Evolutionary conservation across 2,797 vertebrate genomes (phyloP).

Genomic region (Chromobotia macracanthus): DNA sequence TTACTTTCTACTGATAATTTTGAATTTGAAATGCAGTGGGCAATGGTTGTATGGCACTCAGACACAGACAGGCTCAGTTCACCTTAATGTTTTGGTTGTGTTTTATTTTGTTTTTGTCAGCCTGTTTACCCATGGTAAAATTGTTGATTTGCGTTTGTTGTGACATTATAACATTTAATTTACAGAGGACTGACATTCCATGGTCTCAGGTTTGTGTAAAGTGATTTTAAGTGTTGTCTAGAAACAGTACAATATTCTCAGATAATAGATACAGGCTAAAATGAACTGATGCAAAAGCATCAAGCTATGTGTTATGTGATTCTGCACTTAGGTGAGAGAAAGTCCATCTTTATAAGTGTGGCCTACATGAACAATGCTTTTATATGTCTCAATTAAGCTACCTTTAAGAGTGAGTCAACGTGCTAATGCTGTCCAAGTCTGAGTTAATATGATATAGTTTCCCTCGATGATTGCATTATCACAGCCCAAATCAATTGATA

Average conservation of each 20-base stretch:
- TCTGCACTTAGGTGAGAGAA: constrained; percentile 53
- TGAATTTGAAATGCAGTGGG: constrained; percentile 6
- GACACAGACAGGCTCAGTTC: constrained; percentile 5
- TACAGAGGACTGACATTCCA: no score
- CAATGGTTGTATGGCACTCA: constrained; percentile 15
- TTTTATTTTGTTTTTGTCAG: constrained; percentile 10
- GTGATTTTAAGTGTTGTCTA: constrained; percentile 21
- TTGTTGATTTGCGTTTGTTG: constrained; percentile 7
- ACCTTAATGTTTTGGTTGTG: constrained; percentile 5
- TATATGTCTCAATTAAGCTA: constrained; percentile 75
- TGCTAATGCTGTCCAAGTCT: constrained; percentile 89
- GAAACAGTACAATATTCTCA: constrained; percentile 13
- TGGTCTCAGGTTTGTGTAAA: constrained; percentile 2
- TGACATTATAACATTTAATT: neutral
- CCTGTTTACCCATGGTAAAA: neutral
- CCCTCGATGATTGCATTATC: constrained; percentile 98
- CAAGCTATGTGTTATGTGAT: constrained; percentile 40
- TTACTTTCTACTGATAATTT: constrained; percentile 49
- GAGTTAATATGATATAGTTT: constrained; percentile 97
- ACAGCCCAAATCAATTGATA: constrained; percentile 97
- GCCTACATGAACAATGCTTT: constrained; percentile 71
- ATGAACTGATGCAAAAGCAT: constrained; percentile 30
- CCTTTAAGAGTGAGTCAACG: constrained; percentile 73
- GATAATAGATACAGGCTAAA: constrained; percentile 21
- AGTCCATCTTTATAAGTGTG: constrained; percentile 74